Evolutionary conservation across 2,888 invertebrate species (phyloP), one percentile per base, ranked within the genome.

Genomic region (Spialia ferax): DNA sequence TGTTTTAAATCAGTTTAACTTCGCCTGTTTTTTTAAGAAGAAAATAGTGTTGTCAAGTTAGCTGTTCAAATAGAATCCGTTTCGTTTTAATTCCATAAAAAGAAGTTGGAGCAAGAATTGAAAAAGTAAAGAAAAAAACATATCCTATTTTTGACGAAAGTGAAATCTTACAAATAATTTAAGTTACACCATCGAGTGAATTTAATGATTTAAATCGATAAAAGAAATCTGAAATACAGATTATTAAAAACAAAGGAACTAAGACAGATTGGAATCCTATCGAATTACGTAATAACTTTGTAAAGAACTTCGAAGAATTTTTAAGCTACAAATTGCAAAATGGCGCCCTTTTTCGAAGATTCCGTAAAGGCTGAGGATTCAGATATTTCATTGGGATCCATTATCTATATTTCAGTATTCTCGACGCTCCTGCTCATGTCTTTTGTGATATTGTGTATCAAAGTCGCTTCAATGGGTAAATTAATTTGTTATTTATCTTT

Each of bases 371-470:
- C 60, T 15, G 57, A 52, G n/a, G 45, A 42, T 3, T 26, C 65
- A 1, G 29, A 57, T 6, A 29, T 69, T 10, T 71, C 75, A 20
- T 35, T 74, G 4, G 65, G 69, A 5, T 52, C 65, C 52, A 68
- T 78, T 13, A 69, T 75, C 5, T 80, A 74, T 52, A 74, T 81
- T 22, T 77, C 80, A 0, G 68, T 79, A 23, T 74, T 78, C 38
- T 75, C 75, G 13, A 85, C 87, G 0, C 18, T 87, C 0, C 62
- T 89, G 26, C 20, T 84, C 1, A 84, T 87, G 80, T 79, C 80
- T 2, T 87, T 89, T 56, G 69, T 86, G 2, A 77, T 87, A n/a
- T 74, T 88, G 80, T 89, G 86, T 64, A 70, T 84, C 32, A 88
- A 85, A 74, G 74, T 87, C 67, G 71, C 78, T 0, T 74, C 77